A percentile compares a stretch with the other conserved stretches of the same genome.
Evolutionary conservation across 2,113 vertebrate genomes (phyloP).

Genomic region (Lipophrys pholis): DNA sequence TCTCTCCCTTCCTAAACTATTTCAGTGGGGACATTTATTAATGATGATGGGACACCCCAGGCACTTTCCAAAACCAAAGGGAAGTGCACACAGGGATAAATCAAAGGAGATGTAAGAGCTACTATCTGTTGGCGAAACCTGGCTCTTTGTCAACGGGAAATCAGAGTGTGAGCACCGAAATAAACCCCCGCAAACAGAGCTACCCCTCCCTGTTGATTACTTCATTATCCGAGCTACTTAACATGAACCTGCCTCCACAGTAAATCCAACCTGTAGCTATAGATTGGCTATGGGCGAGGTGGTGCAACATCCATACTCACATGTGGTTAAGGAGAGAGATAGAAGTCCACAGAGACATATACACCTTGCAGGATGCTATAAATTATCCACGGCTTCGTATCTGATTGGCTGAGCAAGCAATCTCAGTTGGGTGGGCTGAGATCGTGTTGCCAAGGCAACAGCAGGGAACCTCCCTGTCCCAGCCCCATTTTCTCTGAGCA

Average conservation of each 20-base stretch:
- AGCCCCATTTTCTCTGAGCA: conserved; percentile 43
- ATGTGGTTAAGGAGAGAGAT: conserved; percentile 8
- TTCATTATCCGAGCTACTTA: not conserved
- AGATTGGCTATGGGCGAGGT: not conserved
- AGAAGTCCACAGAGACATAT: conserved; percentile 17
- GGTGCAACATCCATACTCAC: conserved; percentile 6
- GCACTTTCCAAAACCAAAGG: conserved; percentile 70
- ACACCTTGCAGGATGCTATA: conserved; percentile 72
- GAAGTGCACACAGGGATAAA: conserved; percentile 66
- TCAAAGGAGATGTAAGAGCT: conserved; percentile 60
- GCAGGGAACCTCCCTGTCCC: conserved; percentile 68
- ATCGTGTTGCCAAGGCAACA: conserved; percentile 85
- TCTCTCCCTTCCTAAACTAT: conserved; percentile 41
- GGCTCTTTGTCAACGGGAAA: conserved; percentile 38
- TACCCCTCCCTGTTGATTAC: not conserved
- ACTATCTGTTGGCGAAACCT: conserved; percentile 27
- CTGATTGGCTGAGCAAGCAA: conserved; percentile 78
- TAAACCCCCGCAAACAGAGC: conserved; percentile 11
- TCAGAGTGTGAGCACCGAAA: conserved; percentile 28
- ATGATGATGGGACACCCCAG: conserved; percentile 64
- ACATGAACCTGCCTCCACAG: not conserved
- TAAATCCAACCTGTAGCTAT: conserved; percentile 17
- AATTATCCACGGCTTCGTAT: conserved; percentile 74
- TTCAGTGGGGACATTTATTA: conserved; percentile 65
- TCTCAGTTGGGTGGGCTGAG: conserved; percentile 73